Conservation (phyloP, 2,113 vertebrate genomes). For the Tor tambroides region DNA sequence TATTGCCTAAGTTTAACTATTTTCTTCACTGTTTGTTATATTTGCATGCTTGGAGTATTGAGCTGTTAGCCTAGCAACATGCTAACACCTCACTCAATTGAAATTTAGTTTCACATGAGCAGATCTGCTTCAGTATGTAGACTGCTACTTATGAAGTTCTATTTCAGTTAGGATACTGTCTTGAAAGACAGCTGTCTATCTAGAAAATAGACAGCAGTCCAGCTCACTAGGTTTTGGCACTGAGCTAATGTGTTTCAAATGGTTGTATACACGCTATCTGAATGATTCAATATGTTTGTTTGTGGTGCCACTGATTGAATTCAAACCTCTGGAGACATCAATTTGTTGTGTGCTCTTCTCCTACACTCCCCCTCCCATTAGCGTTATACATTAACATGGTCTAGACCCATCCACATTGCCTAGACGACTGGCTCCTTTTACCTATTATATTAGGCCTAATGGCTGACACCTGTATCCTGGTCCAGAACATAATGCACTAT, state of each 20-base stretch:
- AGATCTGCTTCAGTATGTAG: background rate
- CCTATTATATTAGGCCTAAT: constrained; percentile 38
- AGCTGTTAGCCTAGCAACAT: background rate
- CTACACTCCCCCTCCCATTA: background rate
- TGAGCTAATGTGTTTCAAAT: background rate
- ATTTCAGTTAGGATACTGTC: background rate
- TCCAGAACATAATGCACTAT: constrained; percentile 8
- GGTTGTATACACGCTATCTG: background rate
- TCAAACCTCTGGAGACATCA: constrained; percentile 20
- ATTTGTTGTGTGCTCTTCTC: constrained; percentile 9
- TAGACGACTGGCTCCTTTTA: constrained; percentile 8
- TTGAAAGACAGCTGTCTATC: background rate
- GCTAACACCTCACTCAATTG: background rate
- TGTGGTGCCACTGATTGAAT: constrained; percentile 33
- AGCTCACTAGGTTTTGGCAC: background rate
- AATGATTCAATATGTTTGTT: constrained; percentile 28
- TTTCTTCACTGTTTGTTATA: background rate
- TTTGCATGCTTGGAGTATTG: background rate
- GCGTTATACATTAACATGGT: constrained; percentile 9
- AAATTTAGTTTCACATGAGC: too few species aligned
- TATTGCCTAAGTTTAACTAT: too few species aligned
- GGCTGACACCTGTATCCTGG: constrained; percentile 26
- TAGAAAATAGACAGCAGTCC: background rate
- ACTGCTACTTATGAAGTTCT: background rate
- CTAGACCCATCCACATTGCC: background rate